Evolutionary conservation across 2,888 invertebrate species (phyloP), one percentile per base, ranked within the genome.

Genomic region (Cantharis nigra): DNA sequence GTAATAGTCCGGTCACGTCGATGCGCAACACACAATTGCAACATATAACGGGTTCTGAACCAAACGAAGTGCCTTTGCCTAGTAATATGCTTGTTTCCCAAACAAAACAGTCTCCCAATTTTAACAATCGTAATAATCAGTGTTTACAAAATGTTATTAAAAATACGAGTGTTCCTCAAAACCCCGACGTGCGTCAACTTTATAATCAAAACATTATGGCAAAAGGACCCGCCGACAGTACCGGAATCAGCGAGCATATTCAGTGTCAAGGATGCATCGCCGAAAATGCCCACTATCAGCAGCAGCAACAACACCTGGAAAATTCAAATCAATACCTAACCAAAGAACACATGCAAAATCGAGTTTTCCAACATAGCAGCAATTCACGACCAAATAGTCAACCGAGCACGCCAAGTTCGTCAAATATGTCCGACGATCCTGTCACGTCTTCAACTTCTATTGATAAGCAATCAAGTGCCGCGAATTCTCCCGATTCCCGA

Each of bases 401-500:
- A 80, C 89, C 89, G 0, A 88, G 90, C 23, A 90, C 90, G 9
- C 91, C 91, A 26, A 92, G 91, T 87, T 91, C 91, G 7, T 90
- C 90, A 77, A 90, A 90, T 81, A 87, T 89, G 75, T 90, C 90
- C 1, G 92, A 92, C 65, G 92, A 90, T 86, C 93, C 93, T 11
- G 93, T 94, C 2, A 93, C 93, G 11, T 94, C 94, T 11, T 93
- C 93, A 13, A 93, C 93, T 5, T 93, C 90, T 80, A 89, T 90
- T 1, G 93, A 93, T 62, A 90, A 92, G 80, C 89, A 88, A 71
- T 86, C 87, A 69, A 88, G 89, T 75, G 79, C 76, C 63, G 78
- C 78, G 33, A 89, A 87, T 85, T 89, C 90, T 23, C 90, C 91
- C 9, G 94, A 94, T 83, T 91, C 91, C 28, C 91, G 94, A 83